These are phyloP conservation scores for Stercorarius parasiticus DNA, from an alignment of 2,113 vertebrate species.

Conservation along the genomic window DNA sequence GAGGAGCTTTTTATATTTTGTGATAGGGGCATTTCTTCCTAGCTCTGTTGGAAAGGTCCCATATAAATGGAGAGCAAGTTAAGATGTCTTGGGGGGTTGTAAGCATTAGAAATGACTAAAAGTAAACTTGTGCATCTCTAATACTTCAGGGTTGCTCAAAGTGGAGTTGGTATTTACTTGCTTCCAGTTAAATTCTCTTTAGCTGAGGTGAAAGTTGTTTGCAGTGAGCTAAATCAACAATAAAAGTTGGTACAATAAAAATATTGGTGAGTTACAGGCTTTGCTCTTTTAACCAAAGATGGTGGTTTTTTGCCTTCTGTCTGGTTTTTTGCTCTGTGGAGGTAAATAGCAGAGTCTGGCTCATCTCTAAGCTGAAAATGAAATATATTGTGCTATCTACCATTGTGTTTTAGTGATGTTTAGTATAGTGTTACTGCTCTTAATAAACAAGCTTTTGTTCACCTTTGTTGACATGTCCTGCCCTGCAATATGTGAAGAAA, in stretches of 20 bases:
- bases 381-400: neutral
- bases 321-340: neutral
- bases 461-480: neutral
- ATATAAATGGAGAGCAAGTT: neutral
- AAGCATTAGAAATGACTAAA: neutral
- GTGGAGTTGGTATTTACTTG: neutral
- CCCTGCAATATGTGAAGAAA: neutral
- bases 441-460: neutral
- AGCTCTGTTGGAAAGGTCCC: neutral
- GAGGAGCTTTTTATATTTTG: neutral
- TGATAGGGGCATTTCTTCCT: neutral
- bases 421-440: neutral
- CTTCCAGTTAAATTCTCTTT: neutral
- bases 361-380: neutral
- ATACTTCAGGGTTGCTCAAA: neutral
- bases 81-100: neutral
- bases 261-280: neutral
- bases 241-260: neutral
- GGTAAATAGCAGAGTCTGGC: neutral
- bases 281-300: neutral
- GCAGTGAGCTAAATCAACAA: neutral
- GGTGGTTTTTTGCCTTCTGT: rapidly evolving
- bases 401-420: neutral
- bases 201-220: neutral
- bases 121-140: neutral